Percentiles rank a stretch among this genome's conserved stretches.
Evolutionary conservation across 2,113 vertebrate genomes (phyloP).

Genomic region (Noturus placidus): DNA sequence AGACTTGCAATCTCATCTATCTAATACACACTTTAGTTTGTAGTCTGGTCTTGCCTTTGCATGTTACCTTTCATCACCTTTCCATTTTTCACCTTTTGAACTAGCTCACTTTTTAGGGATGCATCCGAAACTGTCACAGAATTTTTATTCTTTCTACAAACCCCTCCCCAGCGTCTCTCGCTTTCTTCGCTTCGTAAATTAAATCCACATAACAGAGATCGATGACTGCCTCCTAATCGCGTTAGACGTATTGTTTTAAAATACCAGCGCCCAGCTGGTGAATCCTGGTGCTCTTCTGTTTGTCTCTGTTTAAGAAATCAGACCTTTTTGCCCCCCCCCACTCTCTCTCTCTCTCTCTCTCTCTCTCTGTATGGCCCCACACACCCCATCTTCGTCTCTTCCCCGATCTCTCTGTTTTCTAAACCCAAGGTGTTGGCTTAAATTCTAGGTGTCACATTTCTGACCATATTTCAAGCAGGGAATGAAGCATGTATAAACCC

Average conservation of each 20-base stretch:
- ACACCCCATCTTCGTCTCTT: slow-evolving; percentile 46
- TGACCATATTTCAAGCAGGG: slow-evolving; percentile 88
- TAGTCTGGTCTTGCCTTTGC: neutral
- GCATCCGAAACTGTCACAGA: slow-evolving; percentile 48
- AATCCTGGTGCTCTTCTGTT: slow-evolving; percentile 76
- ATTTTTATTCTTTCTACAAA: slow-evolving; percentile 53
- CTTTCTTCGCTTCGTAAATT: slow-evolving; percentile 63
- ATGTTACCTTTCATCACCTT: slow-evolving; percentile 5
- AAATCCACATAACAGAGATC: slow-evolving; percentile 73
- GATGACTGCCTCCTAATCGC: slow-evolving; percentile 74
- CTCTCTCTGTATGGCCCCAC: slow-evolving; percentile 62
- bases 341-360: slow-evolving; percentile 16
- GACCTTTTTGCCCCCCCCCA: slow-evolving; percentile 67
- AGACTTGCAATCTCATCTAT: neutral
- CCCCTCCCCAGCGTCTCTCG: slow-evolving; percentile 38
- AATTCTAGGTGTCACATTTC: slow-evolving; percentile 88
- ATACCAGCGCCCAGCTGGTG: slow-evolving; percentile 86
- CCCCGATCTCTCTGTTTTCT: slow-evolving; percentile 85
- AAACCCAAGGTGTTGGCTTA: slow-evolving; percentile 81
- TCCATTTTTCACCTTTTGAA: slow-evolving; percentile 7
- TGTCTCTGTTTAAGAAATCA: slow-evolving; percentile 75
- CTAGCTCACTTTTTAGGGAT: slow-evolving; percentile 37
- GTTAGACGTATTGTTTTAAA: slow-evolving; percentile 83
- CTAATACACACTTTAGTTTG: neutral
- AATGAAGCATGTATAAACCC: slow-evolving; percentile 86